Base-by-base conservation (phyloP, 2,113 vertebrate species). In the Cyrtonyx montezumae region DNA sequence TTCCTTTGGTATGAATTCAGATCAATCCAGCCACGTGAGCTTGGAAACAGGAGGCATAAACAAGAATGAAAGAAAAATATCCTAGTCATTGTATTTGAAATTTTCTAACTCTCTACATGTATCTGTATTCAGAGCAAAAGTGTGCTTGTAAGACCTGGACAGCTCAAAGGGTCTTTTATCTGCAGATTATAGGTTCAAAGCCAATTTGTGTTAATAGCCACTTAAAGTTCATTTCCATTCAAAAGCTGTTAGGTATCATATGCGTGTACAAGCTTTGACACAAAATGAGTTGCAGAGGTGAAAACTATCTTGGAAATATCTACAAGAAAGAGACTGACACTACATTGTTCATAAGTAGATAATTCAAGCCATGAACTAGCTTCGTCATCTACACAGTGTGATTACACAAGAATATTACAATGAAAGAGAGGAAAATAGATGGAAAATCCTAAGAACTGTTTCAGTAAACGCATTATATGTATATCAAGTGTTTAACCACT, bases 151-250 rank as follows among this genome's bases (percentile, higher is more conserved):
- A 34, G 37, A 67, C 69, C 80, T 2, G n/a, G 56, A 25, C 66
- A 75, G 84, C 80, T 86, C 56, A 49, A 45, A 43, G 66, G 61
- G 73, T 86, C 80, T 65, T 14, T 86, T 55, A 78, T 80, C 80
- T 81, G 18, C 36, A 37, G 62, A 63, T 85, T 75, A 58, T 13
- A 89, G 70, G 66, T 93, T 92, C 80, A 91, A 78, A 95, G 83
- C 12, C 87, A 92, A 74, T 80, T 88, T 80, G 61, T 78, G 68
- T 88, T 93, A 86, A 92, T 67, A 88, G 80, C 77, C 79, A 80
- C 69, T 96, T 80, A 79, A 62, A 74, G 65, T 63, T 96, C 53
- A 90, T 95, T 94, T 92, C 87, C 67, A 88, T 88, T 59, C 69
- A 81, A 48, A 55, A 94, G 69, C 59, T 73, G 77, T 88, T 67